Evolutionary conservation across 2,888 invertebrate genomes (phyloP).

Genomic region (Fragum whitleyi): DNA sequence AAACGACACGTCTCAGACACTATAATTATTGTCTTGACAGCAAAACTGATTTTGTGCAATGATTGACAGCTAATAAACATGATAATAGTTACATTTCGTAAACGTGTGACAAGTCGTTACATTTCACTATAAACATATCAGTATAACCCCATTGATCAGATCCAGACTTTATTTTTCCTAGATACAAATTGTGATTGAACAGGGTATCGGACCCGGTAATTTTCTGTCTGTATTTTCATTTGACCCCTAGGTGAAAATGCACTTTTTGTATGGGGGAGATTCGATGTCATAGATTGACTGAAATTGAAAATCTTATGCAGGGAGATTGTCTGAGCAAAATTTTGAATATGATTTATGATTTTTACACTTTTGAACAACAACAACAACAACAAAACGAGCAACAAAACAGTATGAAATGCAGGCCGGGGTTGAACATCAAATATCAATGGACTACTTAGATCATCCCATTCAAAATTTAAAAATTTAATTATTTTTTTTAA

Average conservation of each 20-base stretch:
- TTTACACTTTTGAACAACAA: no score
- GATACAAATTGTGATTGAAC: conserved; percentile 18
- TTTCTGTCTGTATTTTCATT: conserved; percentile 45
- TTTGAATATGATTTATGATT: no score
- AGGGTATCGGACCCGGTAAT: conserved; percentile 27
- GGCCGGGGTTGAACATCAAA: no score
- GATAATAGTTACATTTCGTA: conserved; percentile 12
- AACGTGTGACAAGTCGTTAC: conserved; percentile 24
- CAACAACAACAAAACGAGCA: no score
- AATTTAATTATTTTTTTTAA: no score
- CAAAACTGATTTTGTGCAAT: conserved; percentile 22
- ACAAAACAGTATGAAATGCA: no score
- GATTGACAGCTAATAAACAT: conserved; percentile 23
- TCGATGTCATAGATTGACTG: not conserved
- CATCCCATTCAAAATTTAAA: no score
- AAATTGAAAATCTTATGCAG: no score
- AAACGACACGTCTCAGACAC: conserved; percentile 12
- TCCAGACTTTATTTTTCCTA: conserved; percentile 23
- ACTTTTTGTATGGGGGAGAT: not conserved
- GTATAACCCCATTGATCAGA: conserved; percentile 1
- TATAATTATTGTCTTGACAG: conserved; percentile 28
- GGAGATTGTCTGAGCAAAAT: no score
- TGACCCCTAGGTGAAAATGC: conserved; percentile 14
- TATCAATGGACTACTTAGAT: no score
- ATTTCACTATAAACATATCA: conserved; percentile 12